Percentiles rank a stretch among this genome's conserved stretches.
Conservation (phyloP, 2,888 invertebrate species). For the Heliconius aoede region DNA sequence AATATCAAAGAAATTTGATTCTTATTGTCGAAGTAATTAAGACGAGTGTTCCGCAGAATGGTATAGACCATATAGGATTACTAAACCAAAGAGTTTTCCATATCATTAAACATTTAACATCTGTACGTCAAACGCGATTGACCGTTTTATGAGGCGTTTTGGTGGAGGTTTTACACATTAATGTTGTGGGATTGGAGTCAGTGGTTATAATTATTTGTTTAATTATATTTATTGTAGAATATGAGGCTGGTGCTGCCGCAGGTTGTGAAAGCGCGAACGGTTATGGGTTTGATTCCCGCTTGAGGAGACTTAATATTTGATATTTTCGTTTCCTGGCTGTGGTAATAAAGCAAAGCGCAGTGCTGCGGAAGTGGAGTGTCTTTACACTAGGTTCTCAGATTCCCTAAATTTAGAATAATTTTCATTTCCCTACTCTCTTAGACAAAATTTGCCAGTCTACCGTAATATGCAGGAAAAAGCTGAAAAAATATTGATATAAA, state of each 20-base stretch:
- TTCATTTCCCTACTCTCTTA: no score
- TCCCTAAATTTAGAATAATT: no score
- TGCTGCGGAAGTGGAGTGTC: no score
- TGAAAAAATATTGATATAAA: no score
- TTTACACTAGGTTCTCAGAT: no score
- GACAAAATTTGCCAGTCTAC: no score
- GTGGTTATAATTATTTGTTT: conserved; percentile 26
- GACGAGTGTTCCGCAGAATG: conserved; percentile 36
- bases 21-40: neutral
- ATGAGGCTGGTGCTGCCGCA: neutral
- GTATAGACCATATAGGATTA: conserved; percentile 63
- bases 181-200: conserved; percentile 33
- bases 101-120: conserved; percentile 75
- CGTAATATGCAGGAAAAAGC: no score
- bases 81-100: conserved; percentile 77
- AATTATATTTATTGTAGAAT: neutral
- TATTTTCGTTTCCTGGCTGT: no score
- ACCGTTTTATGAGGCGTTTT: conserved; percentile 61
- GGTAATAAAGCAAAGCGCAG: no score
- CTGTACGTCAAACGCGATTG: conserved; percentile 72
- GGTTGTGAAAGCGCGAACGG: no score
- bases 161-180: conserved; percentile 44
- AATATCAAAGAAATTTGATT: conserved; percentile 42
- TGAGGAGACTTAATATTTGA: no score
- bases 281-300: no score